These are phyloP conservation scores for Platygyra sinensis DNA, from an alignment of 64 coral and sea anemone genomes.

Conservation along the genomic window DNA sequence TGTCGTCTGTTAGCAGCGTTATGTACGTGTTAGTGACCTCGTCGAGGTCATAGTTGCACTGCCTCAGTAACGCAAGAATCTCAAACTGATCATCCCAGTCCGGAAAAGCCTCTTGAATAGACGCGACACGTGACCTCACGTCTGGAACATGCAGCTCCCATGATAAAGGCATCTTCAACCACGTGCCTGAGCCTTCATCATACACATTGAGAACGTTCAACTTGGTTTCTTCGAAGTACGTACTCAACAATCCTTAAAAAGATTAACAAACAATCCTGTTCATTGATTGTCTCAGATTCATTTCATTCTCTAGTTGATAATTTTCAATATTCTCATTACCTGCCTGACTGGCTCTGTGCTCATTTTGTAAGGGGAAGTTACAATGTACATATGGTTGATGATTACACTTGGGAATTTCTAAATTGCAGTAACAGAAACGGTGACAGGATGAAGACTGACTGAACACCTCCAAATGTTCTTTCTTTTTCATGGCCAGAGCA, in stretches of 20 bases:
- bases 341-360: too few relatives aligned
- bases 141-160: slow-evolving; percentile 73
- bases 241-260: slow-evolving; percentile 63
- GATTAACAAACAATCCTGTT: not conserved
- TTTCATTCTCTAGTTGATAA: too few relatives aligned
- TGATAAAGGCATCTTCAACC: slow-evolving; percentile 80
- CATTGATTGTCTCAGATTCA: too few relatives aligned
- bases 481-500: too few relatives aligned
- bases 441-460: too few relatives aligned
- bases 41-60: slow-evolving; percentile 84
- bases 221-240: slow-evolving; percentile 85
- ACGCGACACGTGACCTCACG: slow-evolving; percentile 12
- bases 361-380: too few relatives aligned
- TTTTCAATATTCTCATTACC: too few relatives aligned
- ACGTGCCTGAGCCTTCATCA: slow-evolving; percentile 69
- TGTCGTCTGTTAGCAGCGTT: slow-evolving; percentile 48
- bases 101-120: slow-evolving; percentile 68
- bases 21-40: slow-evolving; percentile 80
- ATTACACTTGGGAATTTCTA: too few relatives aligned
- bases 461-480: too few relatives aligned
- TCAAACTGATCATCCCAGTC: slow-evolving; percentile 71
- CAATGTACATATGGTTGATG: too few relatives aligned
- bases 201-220: slow-evolving; percentile 67
- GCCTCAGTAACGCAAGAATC: slow-evolving; percentile 77
- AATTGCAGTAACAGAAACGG: too few relatives aligned